Base-by-base conservation (phyloP, 92 coral and sea anemone genomes). In the Heliopora coerulea region DNA sequence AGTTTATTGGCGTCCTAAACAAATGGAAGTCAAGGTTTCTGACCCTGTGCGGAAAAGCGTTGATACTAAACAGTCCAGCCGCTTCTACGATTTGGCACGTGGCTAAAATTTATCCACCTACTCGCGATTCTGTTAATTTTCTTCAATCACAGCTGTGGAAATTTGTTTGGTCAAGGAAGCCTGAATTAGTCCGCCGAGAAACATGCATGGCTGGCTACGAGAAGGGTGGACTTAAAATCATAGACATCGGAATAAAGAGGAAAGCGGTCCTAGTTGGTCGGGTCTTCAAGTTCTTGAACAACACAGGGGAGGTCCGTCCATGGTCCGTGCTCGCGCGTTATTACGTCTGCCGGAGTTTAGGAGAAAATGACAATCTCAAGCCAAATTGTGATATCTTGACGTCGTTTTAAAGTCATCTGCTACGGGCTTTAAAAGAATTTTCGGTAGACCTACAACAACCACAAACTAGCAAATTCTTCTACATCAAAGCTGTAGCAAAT, bases 41-140 rank as follows among this genome's bases (percentile, higher is more conserved):
- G 2, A 80, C 89, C 4, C 13, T 80, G 2, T 40, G 72, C 27
- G 89, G 89, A 1, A 76, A 78, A 25, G 44, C 79, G 12, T 49
- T 69, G 8, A 49, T 75, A 0, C 27, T 80, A 9, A 73, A 85
- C 29, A 65, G 58, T 39, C 27, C 68, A 1, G 82, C 68, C 0
- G n/a, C 70, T 3, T 78, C 82, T 30, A 63, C 49, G 35, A 37
- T 78, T 25, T 78, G 82, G 82, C 74, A 78, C 52, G 48, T 78
- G 31, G 74, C 74, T 2, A 67, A 67, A 30, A 25, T 67, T 11
- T 68, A 48, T 23, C 75, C 75, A 4, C 75, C 75, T 3, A 24
- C 75, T 8, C 23, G 60, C 8, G 28, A 9, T 42, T 20, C 56
- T 0, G 0, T 20, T 3, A 60, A 68, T 3, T 0, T 23, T 1